Conservation (phyloP, 2,113 vertebrate genomes). For the Mellivora capensis region DNA sequence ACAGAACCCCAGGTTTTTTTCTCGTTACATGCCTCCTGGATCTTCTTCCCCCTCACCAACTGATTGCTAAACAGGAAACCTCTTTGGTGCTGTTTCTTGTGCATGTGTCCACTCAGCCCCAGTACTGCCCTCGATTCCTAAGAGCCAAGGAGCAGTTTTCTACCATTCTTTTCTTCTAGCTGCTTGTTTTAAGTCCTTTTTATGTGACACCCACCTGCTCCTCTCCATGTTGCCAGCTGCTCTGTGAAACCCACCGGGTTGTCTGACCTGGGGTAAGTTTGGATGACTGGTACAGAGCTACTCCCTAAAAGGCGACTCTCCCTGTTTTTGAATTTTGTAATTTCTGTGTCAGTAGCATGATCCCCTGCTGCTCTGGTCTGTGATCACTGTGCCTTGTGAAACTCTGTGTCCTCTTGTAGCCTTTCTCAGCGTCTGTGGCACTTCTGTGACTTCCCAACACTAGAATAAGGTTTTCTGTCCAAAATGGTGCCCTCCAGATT, state of each 20-base stretch:
- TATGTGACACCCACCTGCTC: not conserved
- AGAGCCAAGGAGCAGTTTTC: not conserved
- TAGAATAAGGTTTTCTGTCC: not conserved
- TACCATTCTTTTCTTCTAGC: not conserved
- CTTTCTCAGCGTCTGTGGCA: not conserved
- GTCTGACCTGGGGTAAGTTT: not conserved
- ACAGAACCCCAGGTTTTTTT: not conserved
- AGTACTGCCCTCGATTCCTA: not conserved
- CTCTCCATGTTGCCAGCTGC: not conserved
- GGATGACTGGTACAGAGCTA: not conserved
- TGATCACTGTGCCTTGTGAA: slow-evolving; percentile 27
- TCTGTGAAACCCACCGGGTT: not conserved
- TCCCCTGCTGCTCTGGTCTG: not conserved
- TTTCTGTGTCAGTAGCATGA: slow-evolving; percentile 18
- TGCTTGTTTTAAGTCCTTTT: not conserved
- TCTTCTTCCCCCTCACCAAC: not conserved
- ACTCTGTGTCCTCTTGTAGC: not conserved
- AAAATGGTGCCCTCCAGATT: not conserved
- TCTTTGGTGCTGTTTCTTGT: slow-evolving; percentile 19
- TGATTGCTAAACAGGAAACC: not conserved
- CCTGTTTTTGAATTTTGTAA: not conserved
- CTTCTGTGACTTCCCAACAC: not conserved
- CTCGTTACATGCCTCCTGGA: not conserved
- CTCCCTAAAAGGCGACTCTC: not conserved
- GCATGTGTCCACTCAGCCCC: not conserved